Conservation (phyloP, 2,113 vertebrate species). For the Tylochromis polylepis region DNA sequence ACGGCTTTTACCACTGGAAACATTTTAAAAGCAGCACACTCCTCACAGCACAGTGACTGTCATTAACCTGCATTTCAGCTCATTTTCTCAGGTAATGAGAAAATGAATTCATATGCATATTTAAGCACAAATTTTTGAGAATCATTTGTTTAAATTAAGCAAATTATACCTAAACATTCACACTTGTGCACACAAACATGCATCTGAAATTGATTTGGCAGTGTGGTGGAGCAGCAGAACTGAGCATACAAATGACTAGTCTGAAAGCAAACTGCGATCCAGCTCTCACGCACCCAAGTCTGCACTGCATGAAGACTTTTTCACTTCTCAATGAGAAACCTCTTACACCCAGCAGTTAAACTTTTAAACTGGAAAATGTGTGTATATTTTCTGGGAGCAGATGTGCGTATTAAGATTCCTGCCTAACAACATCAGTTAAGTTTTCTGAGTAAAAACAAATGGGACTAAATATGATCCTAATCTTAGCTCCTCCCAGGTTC, state of each 20-base stretch:
- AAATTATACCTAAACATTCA: background rate
- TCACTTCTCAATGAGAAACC: background rate
- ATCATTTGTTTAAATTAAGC: background rate
- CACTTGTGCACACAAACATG: background rate
- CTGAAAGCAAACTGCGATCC: background rate
- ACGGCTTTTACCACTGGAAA: background rate
- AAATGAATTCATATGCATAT: background rate
- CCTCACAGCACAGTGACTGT: background rate
- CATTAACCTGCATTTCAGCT: background rate
- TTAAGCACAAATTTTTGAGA: background rate
- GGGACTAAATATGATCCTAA: background rate
- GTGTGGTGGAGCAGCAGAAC: background rate
- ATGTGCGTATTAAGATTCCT: background rate
- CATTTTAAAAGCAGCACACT: background rate
- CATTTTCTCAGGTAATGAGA: rapidly evolving
- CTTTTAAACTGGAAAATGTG: background rate
- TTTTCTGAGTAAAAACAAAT: background rate
- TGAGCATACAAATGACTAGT: background rate
- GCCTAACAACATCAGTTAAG: background rate
- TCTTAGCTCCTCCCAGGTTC: background rate
- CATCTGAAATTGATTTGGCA: background rate
- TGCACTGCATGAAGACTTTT: background rate
- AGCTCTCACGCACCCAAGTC: too few relatives aligned
- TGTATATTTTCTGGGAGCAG: background rate
- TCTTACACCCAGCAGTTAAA: background rate